Conservation (phyloP, 2,888 invertebrate species). For the Apamea crenata region DNA sequence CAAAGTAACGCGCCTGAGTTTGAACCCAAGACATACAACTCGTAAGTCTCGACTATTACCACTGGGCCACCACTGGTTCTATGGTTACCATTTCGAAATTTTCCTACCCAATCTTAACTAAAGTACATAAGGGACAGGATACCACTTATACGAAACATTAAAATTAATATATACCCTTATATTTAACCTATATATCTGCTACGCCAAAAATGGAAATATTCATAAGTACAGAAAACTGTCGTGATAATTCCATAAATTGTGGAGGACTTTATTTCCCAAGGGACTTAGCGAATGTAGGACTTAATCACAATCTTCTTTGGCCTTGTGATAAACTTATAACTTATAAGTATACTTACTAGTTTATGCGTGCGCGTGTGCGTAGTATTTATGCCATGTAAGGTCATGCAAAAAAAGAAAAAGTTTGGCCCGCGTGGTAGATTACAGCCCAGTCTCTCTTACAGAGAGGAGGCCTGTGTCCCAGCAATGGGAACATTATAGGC, state of each 20-base stretch:
- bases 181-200: background rate
- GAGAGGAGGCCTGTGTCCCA: background rate
- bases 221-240: background rate
- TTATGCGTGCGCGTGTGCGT: background rate
- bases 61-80: no score
- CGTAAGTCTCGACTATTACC: no score
- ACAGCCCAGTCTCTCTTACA: background rate
- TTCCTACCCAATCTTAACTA: no score
- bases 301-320: conserved; percentile 31
- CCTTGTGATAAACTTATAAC: conserved; percentile 19
- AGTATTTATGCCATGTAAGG: background rate
- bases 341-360: background rate
- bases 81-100: no score
- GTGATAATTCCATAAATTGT: conserved; percentile 14
- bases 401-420: background rate
- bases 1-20: no score
- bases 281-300: background rate
- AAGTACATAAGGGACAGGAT: background rate
- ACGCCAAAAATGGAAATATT: conserved; percentile 1
- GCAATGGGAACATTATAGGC: background rate
- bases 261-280: conserved; percentile 32
- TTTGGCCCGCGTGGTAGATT: background rate
- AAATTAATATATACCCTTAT: background rate
- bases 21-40: no score
- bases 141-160: background rate